These are phyloP conservation scores for Idaea aversata DNA, from an alignment of 2,888 invertebrate genomes.

Conservation along the genomic window DNA sequence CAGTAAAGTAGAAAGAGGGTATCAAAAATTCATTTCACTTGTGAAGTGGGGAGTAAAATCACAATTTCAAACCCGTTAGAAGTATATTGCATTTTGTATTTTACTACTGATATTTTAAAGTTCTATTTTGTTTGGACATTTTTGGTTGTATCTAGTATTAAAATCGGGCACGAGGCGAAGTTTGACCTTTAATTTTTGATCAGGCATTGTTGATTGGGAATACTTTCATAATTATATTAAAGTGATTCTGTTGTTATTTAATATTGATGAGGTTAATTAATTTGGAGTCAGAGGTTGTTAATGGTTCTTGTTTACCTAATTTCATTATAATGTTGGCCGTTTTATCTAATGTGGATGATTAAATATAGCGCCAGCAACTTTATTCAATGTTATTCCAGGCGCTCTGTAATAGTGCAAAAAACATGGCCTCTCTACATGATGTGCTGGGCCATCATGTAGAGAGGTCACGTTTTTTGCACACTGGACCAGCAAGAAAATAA, in stretches of 20 bases:
- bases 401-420: too few species aligned
- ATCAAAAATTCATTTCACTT: slow-evolving; percentile 53
- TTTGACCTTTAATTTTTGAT: slow-evolving; percentile 1
- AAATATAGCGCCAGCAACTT: too few species aligned
- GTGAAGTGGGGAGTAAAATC: slow-evolving; percentile 32
- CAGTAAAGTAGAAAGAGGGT: slow-evolving; percentile 41
- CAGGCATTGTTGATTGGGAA: background rate
- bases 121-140: slow-evolving; percentile 36
- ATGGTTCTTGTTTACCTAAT: background rate
- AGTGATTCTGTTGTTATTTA: background rate
- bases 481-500: too few species aligned
- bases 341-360: too few species aligned
- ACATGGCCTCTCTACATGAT: too few species aligned
- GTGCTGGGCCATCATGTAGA: too few species aligned
- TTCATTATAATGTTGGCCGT: background rate
- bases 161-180: slow-evolving; percentile 12
- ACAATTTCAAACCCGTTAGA: slow-evolving; percentile 38
- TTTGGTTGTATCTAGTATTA: slow-evolving; percentile 9
- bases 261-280: slow-evolving; percentile 7
- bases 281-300: slow-evolving; percentile 7
- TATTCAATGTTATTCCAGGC: too few species aligned
- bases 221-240: background rate
- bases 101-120: slow-evolving; percentile 48
- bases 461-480: too few species aligned
- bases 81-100: slow-evolving; percentile 50